Base-by-base conservation (phyloP, 2,888 invertebrate genomes). In the Eledona agricola region DNA sequence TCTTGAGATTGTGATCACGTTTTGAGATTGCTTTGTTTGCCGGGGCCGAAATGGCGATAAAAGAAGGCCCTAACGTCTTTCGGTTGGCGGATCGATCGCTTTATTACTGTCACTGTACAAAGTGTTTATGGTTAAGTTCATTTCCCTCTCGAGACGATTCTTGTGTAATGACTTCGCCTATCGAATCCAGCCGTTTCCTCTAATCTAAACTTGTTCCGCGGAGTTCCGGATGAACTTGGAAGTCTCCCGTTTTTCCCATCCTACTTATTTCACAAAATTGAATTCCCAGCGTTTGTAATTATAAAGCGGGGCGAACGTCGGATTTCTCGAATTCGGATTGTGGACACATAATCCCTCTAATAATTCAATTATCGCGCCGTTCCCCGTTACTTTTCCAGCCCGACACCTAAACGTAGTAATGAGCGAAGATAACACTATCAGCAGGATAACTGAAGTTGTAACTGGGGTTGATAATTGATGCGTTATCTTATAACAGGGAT, bases 401-500 rank as follows among this genome's bases (percentile, higher is more conserved):
- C 31, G 26, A 37, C 37, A 31, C 31, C 22, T 23, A 38, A 46
- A 23, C 12, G 12, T 49, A 37, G 38, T 54, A 53, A 53, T 49
- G 47, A 53, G 47, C 26, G 23, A 17, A 45, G 55, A 55, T 55
- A 55, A 43, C 20, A 7, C 29, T 55, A 55, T 55, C 55, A 43
- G 23, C 28, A 22, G 50, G 54, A 58, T 58, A 58, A 55, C 51
- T 40, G 43, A 46, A 51, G 32, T 52, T 52, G 55, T 51, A 50
- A 54, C 53, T 46, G 31, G 55, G 58, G 55, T 49, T 55, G 52
- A 51, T 58, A 58, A 58, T 58, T 58, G 55, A 55, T 35, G 51
- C 37, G 55, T 58, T 58, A 58, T 58, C 58, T 32, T 32, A 38
- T 46, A 51, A 43, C 51, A 51, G 58, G 58, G 51, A 58, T 58